Base-by-base conservation (phyloP, 2,888 invertebrate species). In the Tupiocoris notatus region DNA sequence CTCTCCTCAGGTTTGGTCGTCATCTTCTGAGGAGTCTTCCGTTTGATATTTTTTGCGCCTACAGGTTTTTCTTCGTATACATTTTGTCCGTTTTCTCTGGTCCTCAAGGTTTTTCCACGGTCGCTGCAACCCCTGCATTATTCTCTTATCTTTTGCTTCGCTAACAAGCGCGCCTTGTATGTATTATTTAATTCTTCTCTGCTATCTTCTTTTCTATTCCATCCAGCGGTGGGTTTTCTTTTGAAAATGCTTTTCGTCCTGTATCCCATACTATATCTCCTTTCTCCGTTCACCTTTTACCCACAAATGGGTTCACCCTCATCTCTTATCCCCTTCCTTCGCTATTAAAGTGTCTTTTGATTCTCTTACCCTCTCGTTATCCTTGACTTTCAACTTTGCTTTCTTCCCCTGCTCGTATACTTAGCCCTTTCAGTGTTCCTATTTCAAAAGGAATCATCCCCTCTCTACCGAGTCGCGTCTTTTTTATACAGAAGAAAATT, bases 401-500 rank as follows among this genome's bases (percentile, higher is more conserved):
- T n/a, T 21, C 21, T 63, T 1, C 22, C 2, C 9, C n/a, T 63
- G 23, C 23, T 24, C 6, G 1, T n/a, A n/a, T 20, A 39, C n/a
- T 66, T 66, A 12, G n/a, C 54, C 66, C 1, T 1, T 54, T 54
- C 20, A n/a, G 20, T 20, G 56, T 67, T 22, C 57, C 54, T 57
- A 67, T 67, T 57, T 57, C 56, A 56, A 63, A 63, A 2, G 20
- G 23, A 63, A 63, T 12, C 25, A 65, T 39, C 65, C 57, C 22
- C 54, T 56, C 22, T 17, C 16, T 56, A 20, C 57, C 59, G 22
- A n/a, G n/a, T n/a, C n/a, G n/a, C n/a, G n/a, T n/a, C n/a, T 23
- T 24, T 24, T 24, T 59, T 17, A 22, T 24, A 16, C 65, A 6
- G 25, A 73, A 73, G 62, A 62, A 73, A 73, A 73, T 73, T 73